Evolutionary conservation across 2,113 vertebrate genomes (phyloP).

Genomic region (Elaphurus davidianus): DNA sequence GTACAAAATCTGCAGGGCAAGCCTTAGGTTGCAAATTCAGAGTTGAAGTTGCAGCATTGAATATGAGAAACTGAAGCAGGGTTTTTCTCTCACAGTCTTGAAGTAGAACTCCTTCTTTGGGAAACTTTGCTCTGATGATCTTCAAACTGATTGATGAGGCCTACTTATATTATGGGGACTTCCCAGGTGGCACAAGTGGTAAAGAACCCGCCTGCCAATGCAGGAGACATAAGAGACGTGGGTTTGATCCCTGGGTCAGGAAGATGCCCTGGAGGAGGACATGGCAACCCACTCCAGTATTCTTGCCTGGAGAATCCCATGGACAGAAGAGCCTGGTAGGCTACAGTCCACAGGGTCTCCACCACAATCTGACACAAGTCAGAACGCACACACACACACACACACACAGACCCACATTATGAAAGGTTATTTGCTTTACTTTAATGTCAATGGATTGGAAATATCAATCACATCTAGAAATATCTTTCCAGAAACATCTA

Average conservation of each 20-base stretch:
- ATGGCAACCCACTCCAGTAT: background rate
- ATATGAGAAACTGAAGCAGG: background rate
- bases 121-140: background rate
- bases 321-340: background rate
- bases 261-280: background rate
- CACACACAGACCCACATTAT: fast-evolving
- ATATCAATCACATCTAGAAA: background rate
- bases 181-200: background rate
- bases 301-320: background rate
- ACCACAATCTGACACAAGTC: background rate
- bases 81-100: background rate
- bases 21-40: background rate
- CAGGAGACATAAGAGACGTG: background rate
- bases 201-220: background rate
- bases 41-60: background rate
- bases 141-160: background rate
- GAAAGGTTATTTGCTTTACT: background rate
- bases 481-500: background rate
- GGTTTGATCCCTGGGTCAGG: fast-evolving
- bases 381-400: background rate
- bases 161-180: background rate
- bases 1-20: background rate
- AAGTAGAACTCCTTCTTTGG: background rate
- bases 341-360: background rate
- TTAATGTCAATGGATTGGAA: background rate